Percentiles rank a stretch among this genome's conserved stretches.
Evolutionary conservation across 2,888 invertebrate genomes (phyloP).

Genomic region (Cacoxenus indagator): DNA sequence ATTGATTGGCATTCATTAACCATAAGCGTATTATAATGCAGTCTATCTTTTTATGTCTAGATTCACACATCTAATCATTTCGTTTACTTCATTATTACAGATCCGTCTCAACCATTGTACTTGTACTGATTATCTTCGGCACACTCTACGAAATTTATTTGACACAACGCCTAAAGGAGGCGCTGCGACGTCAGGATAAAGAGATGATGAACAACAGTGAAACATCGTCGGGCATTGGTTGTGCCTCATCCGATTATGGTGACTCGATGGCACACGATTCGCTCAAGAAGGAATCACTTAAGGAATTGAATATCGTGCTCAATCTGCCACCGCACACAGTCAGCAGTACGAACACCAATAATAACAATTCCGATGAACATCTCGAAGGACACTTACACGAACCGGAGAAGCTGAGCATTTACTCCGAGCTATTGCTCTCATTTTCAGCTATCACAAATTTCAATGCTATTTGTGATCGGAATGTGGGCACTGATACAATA

Average conservation of each 20-base stretch:
- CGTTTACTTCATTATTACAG: constrained; percentile 65
- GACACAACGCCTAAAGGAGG: constrained; percentile 58
- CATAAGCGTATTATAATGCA: no score
- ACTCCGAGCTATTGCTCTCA: constrained; percentile 78
- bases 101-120: constrained; percentile 72
- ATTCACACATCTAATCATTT: background rate
- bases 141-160: constrained; percentile 79
- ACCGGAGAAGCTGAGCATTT: constrained; percentile 70
- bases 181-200: constrained; percentile 65
- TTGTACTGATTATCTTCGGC: constrained; percentile 76
- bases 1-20: no score
- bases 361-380: constrained; percentile 73
- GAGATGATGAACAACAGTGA: constrained; percentile 70
- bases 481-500: constrained; percentile 84
- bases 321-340: constrained; percentile 67
- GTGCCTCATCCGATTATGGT: constrained; percentile 71
- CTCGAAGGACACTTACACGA: constrained; percentile 73
- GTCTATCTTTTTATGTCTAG: no score
- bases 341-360: constrained; percentile 27
- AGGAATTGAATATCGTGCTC: constrained; percentile 67
- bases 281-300: constrained; percentile 60
- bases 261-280: constrained; percentile 65
- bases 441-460: constrained; percentile 84
- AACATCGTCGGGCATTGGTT: constrained; percentile 71
- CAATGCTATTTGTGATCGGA: constrained; percentile 84